These are phyloP conservation scores for Beaufortia kweichowensis DNA, from an alignment of 2,113 vertebrate species.

Conservation along the genomic window DNA sequence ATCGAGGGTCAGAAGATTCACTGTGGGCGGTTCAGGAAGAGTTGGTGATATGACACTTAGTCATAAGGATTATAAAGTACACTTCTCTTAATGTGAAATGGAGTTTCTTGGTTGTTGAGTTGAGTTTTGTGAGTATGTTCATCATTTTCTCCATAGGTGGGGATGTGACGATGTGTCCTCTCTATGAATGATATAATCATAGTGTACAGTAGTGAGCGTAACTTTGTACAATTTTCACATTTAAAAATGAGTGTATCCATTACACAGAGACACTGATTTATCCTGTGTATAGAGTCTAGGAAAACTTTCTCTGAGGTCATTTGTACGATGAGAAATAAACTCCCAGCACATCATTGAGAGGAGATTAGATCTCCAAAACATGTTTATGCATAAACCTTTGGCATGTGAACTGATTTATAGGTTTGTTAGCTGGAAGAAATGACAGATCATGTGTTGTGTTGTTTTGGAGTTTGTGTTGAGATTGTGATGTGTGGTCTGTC, in stretches of 20 bases:
- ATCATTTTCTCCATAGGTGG: neutral
- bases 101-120: conserved; percentile 26
- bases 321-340: conserved; percentile 5
- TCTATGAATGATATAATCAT: conserved; percentile 9
- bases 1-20: neutral
- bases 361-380: conserved; percentile 17
- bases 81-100: conserved; percentile 22
- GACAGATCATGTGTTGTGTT: too few relatives aligned
- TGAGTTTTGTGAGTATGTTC: neutral
- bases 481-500: neutral
- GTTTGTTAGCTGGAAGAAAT: neutral
- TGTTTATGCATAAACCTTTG: conserved; percentile 24
- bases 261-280: conserved; percentile 9
- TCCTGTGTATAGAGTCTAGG: neutral
- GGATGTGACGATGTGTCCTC: conserved; percentile 23
- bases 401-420: neutral
- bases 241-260: conserved; percentile 29
- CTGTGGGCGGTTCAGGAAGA: conserved; percentile 28
- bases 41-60: conserved; percentile 33
- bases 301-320: conserved; percentile 31
- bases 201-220: neutral
- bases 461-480: too few relatives aligned
- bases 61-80: conserved; percentile 23
- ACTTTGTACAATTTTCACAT: conserved; percentile 45
- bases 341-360: conserved; percentile 16